A percentile compares a stretch with the other conserved stretches of the same genome.
Evolutionary conservation across 2,113 vertebrate genomes (phyloP).

Genomic region (Eretmochelys imbricata): DNA sequence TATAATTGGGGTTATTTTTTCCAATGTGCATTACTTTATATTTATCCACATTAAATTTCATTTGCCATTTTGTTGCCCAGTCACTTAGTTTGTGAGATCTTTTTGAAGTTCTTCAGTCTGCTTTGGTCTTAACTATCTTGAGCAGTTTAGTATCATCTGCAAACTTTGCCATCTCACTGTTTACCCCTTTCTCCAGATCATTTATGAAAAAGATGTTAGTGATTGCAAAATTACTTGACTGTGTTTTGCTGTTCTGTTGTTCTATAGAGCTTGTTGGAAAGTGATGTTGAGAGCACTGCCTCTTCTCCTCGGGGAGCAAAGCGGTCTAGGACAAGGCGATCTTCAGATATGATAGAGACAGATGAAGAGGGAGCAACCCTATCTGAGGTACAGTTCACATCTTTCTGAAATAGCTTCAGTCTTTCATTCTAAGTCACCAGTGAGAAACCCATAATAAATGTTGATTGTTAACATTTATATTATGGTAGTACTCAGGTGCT

Average conservation of each 20-base stretch:
- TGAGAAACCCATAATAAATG: accelerated
- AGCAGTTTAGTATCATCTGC: no score
- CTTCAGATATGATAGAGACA: conserved; percentile 68
- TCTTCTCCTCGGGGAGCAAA: conserved; percentile 86
- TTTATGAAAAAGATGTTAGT: background rate
- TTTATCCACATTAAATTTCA: no score
- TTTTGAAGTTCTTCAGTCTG: no score
- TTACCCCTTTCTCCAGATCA: no score
- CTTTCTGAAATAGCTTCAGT: background rate
- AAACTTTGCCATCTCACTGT: no score
- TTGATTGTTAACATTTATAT: background rate
- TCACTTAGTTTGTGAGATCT: no score
- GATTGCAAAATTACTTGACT: background rate
- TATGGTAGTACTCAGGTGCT: background rate
- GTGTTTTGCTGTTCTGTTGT: background rate
- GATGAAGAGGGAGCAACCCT: conserved; percentile 78
- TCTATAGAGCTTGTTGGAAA: conserved; percentile 89
- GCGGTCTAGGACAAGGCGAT: conserved; percentile 44
- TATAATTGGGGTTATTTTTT: no score
- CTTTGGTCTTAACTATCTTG: no score
- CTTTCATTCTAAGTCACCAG: accelerated
- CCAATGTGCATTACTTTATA: no score
- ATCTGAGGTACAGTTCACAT: conserved; percentile 66
- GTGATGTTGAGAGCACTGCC: conserved; percentile 90
- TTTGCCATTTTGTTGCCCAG: no score